These are phyloP conservation scores for Eupsittula cactorum DNA, from an alignment of 2,113 vertebrate genomes.

Conservation along the genomic window DNA sequence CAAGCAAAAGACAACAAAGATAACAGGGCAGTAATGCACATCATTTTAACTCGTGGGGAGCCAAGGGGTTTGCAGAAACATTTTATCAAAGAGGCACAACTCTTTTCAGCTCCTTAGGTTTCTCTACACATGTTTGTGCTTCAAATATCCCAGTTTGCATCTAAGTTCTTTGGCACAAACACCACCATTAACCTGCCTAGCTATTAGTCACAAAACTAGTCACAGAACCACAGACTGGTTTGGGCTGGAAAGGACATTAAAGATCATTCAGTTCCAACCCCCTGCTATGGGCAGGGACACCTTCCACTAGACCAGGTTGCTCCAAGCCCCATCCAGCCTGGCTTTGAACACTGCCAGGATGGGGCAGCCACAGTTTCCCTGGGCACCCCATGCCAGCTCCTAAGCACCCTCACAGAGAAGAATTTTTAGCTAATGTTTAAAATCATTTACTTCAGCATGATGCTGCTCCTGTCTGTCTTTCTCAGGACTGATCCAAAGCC, in stretches of 20 bases:
- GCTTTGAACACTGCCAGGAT: not conserved
- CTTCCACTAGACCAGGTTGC: not conserved
- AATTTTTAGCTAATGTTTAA: not conserved
- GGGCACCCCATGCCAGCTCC: not conserved
- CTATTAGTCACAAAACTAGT: not conserved
- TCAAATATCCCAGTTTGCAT: not conserved
- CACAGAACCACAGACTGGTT: not conserved
- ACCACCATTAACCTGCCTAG: not conserved
- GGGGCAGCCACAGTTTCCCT: not conserved
- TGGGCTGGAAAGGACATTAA: not conserved
- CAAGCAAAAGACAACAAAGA: not conserved
- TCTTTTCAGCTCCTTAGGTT: not conserved
- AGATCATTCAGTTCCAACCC: not conserved
- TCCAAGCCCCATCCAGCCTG: not conserved
- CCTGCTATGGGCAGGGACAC: not conserved
- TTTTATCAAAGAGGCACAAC: not conserved
- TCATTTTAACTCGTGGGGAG: not conserved
- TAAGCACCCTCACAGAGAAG: not conserved
- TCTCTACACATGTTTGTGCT: not conserved
- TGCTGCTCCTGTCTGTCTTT: not conserved
- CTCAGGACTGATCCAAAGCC: not conserved
- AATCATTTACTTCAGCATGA: not conserved
- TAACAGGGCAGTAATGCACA: not conserved
- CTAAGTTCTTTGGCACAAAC: not conserved
- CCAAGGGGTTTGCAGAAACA: conserved; percentile 1